Percentiles rank a stretch among this genome's conserved stretches.
Conservation (phyloP, 2,797 vertebrate species). For the Gymnothorax javanicus region DNA sequence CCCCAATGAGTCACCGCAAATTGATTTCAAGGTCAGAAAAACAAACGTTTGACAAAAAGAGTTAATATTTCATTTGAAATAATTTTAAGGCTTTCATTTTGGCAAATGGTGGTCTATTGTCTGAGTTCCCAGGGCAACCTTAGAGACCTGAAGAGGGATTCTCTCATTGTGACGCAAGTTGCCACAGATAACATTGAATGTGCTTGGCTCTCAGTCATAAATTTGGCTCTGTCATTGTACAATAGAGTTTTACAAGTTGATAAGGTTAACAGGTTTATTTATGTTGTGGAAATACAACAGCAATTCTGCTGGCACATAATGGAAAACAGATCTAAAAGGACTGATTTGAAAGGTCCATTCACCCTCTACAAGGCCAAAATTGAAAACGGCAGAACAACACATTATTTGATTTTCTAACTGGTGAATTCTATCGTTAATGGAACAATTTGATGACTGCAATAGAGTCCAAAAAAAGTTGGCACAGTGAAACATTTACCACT, state of each 20-base stretch:
- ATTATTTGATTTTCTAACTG: too few species aligned
- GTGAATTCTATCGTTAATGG: too few species aligned
- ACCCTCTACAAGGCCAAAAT: too few species aligned
- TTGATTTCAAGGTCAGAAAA: background rate
- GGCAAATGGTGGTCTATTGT: background rate
- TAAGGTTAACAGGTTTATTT: background rate
- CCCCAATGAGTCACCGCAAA: too few species aligned
- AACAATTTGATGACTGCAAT: too few species aligned
- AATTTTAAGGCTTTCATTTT: background rate
- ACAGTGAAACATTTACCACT: too few species aligned
- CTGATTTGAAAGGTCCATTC: too few species aligned
- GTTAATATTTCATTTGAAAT: constrained; percentile 9
- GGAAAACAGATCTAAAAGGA: too few species aligned
- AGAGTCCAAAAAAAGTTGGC: too few species aligned
- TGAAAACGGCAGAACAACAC: too few species aligned
- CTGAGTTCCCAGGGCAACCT: constrained; percentile 1
- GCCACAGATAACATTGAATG: background rate
- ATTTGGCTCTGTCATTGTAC: background rate
- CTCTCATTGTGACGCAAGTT: constrained; percentile 3
- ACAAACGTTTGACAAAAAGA: background rate
- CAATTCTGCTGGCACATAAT: too few species aligned
- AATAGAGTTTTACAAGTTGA: background rate
- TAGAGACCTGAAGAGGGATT: background rate
- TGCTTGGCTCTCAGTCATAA: background rate
- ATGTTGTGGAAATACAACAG: background rate